A percentile compares a stretch with the other conserved stretches of the same genome.
These are phyloP conservation scores for Protomyctophum bolini DNA, from an alignment of 2,113 vertebrate genomes.

Conservation along the genomic window DNA sequence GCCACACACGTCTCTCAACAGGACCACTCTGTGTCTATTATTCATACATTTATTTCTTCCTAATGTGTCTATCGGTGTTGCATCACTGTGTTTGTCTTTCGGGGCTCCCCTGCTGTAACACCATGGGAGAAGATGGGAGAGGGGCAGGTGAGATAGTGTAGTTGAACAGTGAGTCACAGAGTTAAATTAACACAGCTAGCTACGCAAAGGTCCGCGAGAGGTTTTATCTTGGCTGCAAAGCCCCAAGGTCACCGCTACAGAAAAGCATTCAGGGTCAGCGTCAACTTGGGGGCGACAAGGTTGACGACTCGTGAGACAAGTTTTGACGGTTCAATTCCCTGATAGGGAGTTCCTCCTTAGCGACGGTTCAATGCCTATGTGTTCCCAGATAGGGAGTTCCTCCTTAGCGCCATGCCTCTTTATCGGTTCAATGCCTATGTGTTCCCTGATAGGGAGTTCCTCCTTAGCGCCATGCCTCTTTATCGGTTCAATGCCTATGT, in stretches of 20 bases:
- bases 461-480: too few species aligned
- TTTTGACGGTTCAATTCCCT: too few species aligned
- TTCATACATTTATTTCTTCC: slow-evolving; percentile 52
- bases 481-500: too few species aligned
- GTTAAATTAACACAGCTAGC: background rate
- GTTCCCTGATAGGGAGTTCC: too few species aligned
- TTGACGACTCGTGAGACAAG: too few species aligned
- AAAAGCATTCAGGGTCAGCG: background rate
- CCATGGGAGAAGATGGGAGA: background rate
- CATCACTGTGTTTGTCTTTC: slow-evolving; percentile 35
- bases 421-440: too few species aligned
- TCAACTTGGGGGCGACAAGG: too few species aligned
- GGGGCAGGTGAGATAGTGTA: slow-evolving; percentile 1
- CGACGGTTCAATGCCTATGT: too few species aligned
- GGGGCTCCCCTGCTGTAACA: slow-evolving; percentile 11
- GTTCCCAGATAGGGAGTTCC: too few species aligned
- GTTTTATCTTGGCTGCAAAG: slow-evolving; percentile 22
- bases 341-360: too few species aligned
- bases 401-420: too few species aligned
- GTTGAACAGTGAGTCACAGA: slow-evolving; percentile 5
- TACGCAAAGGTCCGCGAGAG: background rate
- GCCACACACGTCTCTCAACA: slow-evolving; percentile 13
- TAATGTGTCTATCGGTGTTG: slow-evolving; percentile 25
- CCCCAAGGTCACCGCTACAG: slow-evolving; percentile 34
- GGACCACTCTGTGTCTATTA: slow-evolving; percentile 47